phyloP scores from a whole-genome alignment of 1,140 invertebrate genomes.

The Drosophila lacteicornis region DNA sequence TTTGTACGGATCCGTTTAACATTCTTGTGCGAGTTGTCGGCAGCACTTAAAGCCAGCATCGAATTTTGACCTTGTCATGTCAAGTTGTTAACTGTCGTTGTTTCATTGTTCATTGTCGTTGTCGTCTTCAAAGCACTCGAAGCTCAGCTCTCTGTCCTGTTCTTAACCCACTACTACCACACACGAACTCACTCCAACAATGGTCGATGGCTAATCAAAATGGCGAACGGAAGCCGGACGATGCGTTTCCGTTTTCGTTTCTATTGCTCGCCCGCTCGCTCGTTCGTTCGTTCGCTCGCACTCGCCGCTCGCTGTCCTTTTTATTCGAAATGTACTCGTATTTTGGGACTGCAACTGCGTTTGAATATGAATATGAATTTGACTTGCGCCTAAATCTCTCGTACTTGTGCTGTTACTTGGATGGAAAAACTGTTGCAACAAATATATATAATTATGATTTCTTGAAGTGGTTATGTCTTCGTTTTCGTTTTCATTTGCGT shows the following conservation, averaged over 20 bases:
- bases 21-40: constrained; percentile 45
- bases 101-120: constrained; percentile 56
- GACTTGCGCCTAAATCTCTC: constrained; percentile 66
- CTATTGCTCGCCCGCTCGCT: constrained; percentile 35
- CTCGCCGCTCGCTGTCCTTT: constrained; percentile 30
- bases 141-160: constrained; percentile 39
- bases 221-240: constrained; percentile 34
- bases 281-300: constrained; percentile 31
- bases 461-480: not conserved
- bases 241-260: constrained; percentile 39
- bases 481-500: constrained; percentile 10
- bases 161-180: constrained; percentile 7
- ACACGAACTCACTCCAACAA: constrained; percentile 31
- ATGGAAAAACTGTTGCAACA: constrained; percentile 63
- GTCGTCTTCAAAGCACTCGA: constrained; percentile 59
- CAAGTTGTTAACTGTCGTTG: constrained; percentile 72
- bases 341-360: constrained; percentile 54
- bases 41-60: constrained; percentile 41
- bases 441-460: constrained; percentile 18
- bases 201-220: constrained; percentile 36
- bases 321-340: constrained; percentile 37
- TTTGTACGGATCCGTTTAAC: constrained; percentile 18
- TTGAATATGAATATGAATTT: constrained; percentile 64
- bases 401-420: constrained; percentile 67
- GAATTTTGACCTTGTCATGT: constrained; percentile 67